Evolutionary conservation across 2,113 vertebrate genomes (phyloP), one percentile per base, ranked within the genome.

Genomic region (Xiphophorus maculatus): DNA sequence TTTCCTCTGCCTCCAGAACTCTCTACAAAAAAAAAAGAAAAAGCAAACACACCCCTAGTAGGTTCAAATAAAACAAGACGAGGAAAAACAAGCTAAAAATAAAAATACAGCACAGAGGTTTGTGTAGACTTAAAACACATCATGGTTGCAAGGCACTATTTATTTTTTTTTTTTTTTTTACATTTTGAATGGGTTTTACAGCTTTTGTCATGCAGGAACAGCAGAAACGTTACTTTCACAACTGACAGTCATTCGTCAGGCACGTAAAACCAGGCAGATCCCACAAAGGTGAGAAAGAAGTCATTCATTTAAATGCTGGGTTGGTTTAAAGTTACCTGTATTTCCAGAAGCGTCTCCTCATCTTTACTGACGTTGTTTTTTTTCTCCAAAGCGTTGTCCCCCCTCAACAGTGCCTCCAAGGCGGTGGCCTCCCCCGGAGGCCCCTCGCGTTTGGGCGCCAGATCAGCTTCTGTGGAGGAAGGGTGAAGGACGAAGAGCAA

Each of bases 1-100:
- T 98, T 92, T 99, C 98, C 67, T 99, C 98, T 33, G 97, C 97
- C 91, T 98, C 97, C 86, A 99, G 93, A 84, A 99, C 97, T 89
- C 97, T 95, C 98, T 99, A 69, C 44, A 91, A 73, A 35, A 37
- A 12, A 35, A 10, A 35, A 37, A 37, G 3, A 37, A 37, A 11
- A 51, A 2, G 19, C 28, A 51, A 61, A 66, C 0, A 62, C 66
- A 54, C 15, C 64, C n/a, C 2, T 37, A 27, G 69, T 27, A 37
- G 22, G 27, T 15, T 27, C 30, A 63, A 37, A 12, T 14, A 13
- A 22, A 13, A 29, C 15, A 1, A 28, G 1, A 22, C 25, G 15
- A 29, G 1, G 5, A 42, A 42, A 62, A 37, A 2, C 67, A 14
- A 13, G 5, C 2, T 30, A 28, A 22, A 29, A 33, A 27, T 42